Evolutionary conservation across 2,797 vertebrate species (phyloP), one percentile per base, ranked within the genome.

Genomic region (Danio choprae): DNA sequence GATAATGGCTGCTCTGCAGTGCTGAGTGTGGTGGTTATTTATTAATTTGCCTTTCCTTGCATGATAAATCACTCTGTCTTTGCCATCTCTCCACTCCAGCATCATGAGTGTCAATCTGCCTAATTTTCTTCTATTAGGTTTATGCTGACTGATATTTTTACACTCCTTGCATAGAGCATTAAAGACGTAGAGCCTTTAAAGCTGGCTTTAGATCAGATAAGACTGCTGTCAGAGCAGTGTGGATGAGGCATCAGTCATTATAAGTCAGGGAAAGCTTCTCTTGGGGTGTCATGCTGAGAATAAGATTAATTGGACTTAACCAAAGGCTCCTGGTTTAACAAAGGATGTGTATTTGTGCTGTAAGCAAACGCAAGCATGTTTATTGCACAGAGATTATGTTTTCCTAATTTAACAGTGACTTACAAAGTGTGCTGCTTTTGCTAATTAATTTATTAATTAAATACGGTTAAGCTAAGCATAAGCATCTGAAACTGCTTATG

Each of bases 21-120:
- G 71, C 56, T 36, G 56, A 60, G 56, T 73, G 53, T 59, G 70
- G 56, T 46, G 71, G 41, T 59, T 46, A 46, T 74, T 74, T 36
- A 74, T 59, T 74, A 8, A 74, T 74, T 59, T 60, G 70, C 46
- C 13, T 60, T 60, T 74, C 71, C 15, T 46, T 74, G 56, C 41
- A 12, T 60, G 56, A 74, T 60, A n/a, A 74, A 74, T 48, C 71
- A 60, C 13, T n/a, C 71, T 48, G 71, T 55, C 50, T 71, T 71
- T 11, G 8, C 15, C 15, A 29, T 41, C 56, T 15, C 41, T 73
- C 43, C 22, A 58, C 41, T 73, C 9, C 20, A 46, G 9, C 41
- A 29, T 60, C 20, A 48, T 7, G 13, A 60, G 43, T 4, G 22
- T 12, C 22, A 59, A 74, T 60, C 53, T 43, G 46, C 51, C n/a